Base-by-base conservation (phyloP, 2,113 vertebrate genomes). In the Hemicordylus capensis region DNA sequence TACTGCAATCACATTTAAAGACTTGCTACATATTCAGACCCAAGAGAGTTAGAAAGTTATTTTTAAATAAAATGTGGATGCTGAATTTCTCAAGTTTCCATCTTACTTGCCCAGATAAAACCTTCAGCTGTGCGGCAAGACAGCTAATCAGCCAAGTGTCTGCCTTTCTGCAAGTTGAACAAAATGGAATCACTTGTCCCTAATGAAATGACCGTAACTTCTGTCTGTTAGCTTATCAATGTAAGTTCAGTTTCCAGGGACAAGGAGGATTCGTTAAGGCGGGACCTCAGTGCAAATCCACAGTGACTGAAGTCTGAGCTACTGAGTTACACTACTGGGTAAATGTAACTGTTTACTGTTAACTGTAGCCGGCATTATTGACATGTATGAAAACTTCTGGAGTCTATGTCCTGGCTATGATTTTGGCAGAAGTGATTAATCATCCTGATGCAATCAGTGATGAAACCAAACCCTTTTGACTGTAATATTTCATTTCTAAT, bases 401-500 rank as follows among this genome's bases (percentile, higher is more conserved):
- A 80, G 61, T n/a, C 19, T 73, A n/a, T 80, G 28, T 56, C 42
- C n/a, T 61, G 42, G 39, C 39, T 37, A 19, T 19, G 76, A 61
- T 79, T 70, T 79, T 56, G 54, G 56, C 70, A 79, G 56, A 48
- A 34, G 22, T 59, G 58, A 63, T 72, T 39, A 63, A 61, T 63
- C n/a, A 79, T 20, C 66, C 44, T 34, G 39, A 39, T 48, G 9
- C 66, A 39, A 73, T 79, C n/a, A 63, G 34, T 73, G 67, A 63
- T 80, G 42, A 72, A 85, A n/a, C 69, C 66, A 79, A 73, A 61
- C n/a, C 54, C 67, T 78, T 79, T 73, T 28, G 42, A 85, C 85
- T 88, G 88, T 67, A 85, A 42, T 2, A 72, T 6, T 0, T 37
- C 63, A 83, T 92, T 74, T 87, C 89, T 86, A 88, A 89, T 26